Base-by-base conservation (phyloP, 2,888 invertebrate species). In the Andrena praecox region DNA sequence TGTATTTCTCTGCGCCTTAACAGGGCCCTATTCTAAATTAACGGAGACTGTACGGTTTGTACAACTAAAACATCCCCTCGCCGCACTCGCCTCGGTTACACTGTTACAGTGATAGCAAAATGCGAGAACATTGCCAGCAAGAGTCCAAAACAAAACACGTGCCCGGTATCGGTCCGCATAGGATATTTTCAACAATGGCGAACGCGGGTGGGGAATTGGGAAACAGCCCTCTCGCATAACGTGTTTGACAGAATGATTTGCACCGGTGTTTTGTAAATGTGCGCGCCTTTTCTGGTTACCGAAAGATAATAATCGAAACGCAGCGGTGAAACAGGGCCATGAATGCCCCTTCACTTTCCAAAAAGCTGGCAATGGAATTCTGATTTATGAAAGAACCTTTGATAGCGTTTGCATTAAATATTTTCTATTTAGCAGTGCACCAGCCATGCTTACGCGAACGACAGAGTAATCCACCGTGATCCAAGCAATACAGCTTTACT, bases 221-320 rank as follows among this genome's bases (percentile, higher is more conserved):
- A 87, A 79, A 73, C 54, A 27, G 63, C 42, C 69, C 42, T 24
- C 31, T 24, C 31, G 73, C 72, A 69, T 76, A 73, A 77, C 79
- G 66, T 75, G 72, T 70, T 79, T 80, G 87, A 76, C 87, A 85
- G 76, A 35, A 75, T 77, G 82, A 82, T 82, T 80, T 82, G 85
- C 73, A 59, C 56, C 77, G 63, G 66, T 31, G 71, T 85, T 87
- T 72, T 70, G 66, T 72, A 69, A 64, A 84, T 75, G 60, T 68
- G 70, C 5, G n/a, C 29, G 70, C 68, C 73, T 66, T 75, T 70
- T 60, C 66, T 52, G 12, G 12, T 29, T 24, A 20, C 2, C 66
- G 8, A 12, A 67, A 71, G 82, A 82, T 69, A 69, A 82, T 64
- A 71, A 77, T 82, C 66, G 60, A 24, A 67, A 31, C 66, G n/a